A percentile compares a stretch with the other conserved stretches of the same genome.
phyloP scores from a whole-genome alignment of 1,140 invertebrate species.

The Lepidurus arcticus region DNA sequence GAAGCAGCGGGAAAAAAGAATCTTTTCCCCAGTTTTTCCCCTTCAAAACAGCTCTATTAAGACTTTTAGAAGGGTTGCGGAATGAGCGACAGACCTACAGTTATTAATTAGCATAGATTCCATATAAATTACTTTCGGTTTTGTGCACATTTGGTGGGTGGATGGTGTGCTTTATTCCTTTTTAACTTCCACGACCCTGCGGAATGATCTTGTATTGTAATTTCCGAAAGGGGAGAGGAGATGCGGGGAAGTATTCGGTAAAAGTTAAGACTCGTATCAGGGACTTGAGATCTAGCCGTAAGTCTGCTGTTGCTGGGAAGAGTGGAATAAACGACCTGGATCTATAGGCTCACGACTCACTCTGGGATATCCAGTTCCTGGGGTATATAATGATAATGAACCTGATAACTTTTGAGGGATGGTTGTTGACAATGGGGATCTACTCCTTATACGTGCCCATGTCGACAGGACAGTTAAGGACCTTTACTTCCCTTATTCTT shows the following conservation, averaged over 20 bases:
- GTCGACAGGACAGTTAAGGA: neutral
- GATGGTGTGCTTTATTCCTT: neutral
- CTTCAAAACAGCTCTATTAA: neutral
- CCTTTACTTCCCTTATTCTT: neutral
- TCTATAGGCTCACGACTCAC: neutral
- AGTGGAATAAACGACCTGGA: slow-evolving; percentile 5
- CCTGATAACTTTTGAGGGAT: slow-evolving; percentile 15
- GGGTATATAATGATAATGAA: slow-evolving; percentile 20
- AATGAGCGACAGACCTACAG: neutral
- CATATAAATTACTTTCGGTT: neutral
- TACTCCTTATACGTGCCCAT: neutral
- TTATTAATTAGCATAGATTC: neutral
- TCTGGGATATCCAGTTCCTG: neutral
- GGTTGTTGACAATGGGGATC: neutral
- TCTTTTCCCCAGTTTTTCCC: neutral
- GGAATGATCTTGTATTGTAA: neutral
- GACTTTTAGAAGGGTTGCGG: neutral
- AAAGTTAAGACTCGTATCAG: slow-evolving; percentile 13
- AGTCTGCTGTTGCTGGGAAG: neutral
- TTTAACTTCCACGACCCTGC: neutral
- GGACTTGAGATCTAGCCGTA: neutral
- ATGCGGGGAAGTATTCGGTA: neutral
- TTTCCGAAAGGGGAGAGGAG: neutral
- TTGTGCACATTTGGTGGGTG: neutral
- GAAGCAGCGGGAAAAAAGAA: no score